A percentile compares a stretch with the other conserved stretches of the same genome.
These are phyloP conservation scores for Thera obeliscata DNA, from an alignment of 2,888 invertebrate genomes.

Conservation along the genomic window DNA sequence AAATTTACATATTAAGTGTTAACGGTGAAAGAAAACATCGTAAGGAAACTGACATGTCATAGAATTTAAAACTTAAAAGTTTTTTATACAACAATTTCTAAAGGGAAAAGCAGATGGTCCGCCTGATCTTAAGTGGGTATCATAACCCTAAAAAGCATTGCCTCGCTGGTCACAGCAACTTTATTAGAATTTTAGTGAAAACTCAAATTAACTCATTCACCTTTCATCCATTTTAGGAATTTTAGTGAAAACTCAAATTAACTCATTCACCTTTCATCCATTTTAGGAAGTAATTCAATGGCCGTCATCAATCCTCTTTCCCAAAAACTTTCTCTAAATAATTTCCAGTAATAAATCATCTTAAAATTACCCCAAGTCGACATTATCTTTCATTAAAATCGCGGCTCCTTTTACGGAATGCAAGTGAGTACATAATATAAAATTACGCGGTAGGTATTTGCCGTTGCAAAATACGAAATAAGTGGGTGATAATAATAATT, in stretches of 20 bases:
- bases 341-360: slow-evolving; percentile 19
- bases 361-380: slow-evolving; percentile 28
- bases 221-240: background rate
- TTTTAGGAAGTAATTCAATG: slow-evolving; percentile 1
- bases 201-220: too few relatives aligned
- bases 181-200: too few relatives aligned
- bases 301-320: background rate
- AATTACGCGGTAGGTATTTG: slow-evolving; percentile 27
- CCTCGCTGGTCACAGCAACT: too few relatives aligned
- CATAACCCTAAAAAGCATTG: too few relatives aligned
- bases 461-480: slow-evolving; percentile 29
- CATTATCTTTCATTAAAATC: slow-evolving; percentile 21
- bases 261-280: background rate
- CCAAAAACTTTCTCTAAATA: slow-evolving; percentile 24
- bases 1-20: too few relatives aligned
- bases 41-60: too few relatives aligned
- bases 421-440: slow-evolving; percentile 11
- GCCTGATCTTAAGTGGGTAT: too few relatives aligned
- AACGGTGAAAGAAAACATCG: too few relatives aligned
- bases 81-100: too few relatives aligned
- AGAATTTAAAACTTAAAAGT: too few relatives aligned
- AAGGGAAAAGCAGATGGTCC: too few relatives aligned
- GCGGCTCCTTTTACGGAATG: slow-evolving; percentile 25
- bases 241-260: too few relatives aligned
- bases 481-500: slow-evolving; percentile 21